Conservation (phyloP, 2,888 invertebrate genomes). For the Cheilosia soror region DNA sequence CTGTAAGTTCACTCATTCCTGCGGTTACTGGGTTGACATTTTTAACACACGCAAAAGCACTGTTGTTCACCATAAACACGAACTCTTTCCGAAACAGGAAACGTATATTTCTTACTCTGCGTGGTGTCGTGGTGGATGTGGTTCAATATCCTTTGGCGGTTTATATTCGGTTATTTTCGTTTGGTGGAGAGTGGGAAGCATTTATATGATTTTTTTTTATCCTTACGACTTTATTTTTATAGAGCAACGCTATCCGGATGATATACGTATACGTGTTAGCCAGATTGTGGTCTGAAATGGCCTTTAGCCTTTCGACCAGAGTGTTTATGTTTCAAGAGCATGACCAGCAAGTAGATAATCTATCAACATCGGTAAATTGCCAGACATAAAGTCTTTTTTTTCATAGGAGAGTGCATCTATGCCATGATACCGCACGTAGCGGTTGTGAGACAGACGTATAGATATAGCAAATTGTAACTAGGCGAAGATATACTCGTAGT, state of each 20-base stretch:
- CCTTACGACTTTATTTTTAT: slow-evolving; percentile 39
- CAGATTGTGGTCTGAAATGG: not conserved
- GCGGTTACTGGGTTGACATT: slow-evolving; percentile 42
- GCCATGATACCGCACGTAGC: not conserved
- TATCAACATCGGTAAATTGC: slow-evolving; percentile 19
- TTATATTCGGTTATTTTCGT: slow-evolving; percentile 57
- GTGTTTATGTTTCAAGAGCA: slow-evolving; percentile 33
- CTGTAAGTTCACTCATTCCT: slow-evolving; percentile 41
- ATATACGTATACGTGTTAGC: not conserved
- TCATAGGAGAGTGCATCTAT: too few relatives aligned
- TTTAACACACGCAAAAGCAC: slow-evolving; percentile 15
- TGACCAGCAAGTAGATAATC: slow-evolving; percentile 13
- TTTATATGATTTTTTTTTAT: slow-evolving; percentile 22
- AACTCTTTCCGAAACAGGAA: slow-evolving; percentile 42
- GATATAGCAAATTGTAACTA: not conserved
- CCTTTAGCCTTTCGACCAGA: slow-evolving; percentile 16
- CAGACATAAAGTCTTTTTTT: slow-evolving; percentile 21
- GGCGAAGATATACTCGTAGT: not conserved
- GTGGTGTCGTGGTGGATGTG: not conserved
- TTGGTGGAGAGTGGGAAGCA: not conserved
- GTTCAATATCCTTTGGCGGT: slow-evolving; percentile 67
- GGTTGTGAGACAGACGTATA: not conserved
- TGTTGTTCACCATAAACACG: slow-evolving; percentile 40
- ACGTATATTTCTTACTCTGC: slow-evolving; percentile 44
- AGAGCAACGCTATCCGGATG: slow-evolving; percentile 3